These are phyloP conservation scores for Acrocephalus scirpaceus DNA, from an alignment of 2,797 vertebrate species.

Conservation along the genomic window DNA sequence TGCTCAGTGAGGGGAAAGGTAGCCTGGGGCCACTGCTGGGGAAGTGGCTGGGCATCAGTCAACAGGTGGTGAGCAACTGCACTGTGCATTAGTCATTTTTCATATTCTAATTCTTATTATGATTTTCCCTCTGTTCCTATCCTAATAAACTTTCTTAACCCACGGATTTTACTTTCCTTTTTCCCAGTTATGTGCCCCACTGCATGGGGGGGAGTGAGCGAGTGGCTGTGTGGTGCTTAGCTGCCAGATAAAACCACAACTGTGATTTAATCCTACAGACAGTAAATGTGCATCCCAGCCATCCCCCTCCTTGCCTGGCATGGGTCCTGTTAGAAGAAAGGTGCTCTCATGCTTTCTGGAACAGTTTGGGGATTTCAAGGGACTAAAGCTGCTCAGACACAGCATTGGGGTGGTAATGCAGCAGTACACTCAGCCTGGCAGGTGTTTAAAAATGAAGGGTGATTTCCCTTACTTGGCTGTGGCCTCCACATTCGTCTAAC, in stretches of 20 bases:
- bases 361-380: neutral
- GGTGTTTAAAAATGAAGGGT: neutral
- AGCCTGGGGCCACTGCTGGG: neutral
- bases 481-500: neutral
- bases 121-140: neutral
- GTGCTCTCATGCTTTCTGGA: neutral
- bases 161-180: neutral
- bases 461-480: neutral
- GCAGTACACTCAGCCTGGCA: neutral
- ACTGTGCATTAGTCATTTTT: neutral
- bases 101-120: neutral
- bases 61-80: neutral
- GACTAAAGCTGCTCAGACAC: neutral
- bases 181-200: neutral
- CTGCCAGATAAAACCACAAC: neutral
- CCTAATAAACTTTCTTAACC: neutral
- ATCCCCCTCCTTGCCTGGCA: neutral
- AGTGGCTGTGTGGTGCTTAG: neutral
- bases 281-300: neutral
- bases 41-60: neutral
- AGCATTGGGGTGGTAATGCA: neutral
- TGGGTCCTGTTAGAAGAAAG: neutral
- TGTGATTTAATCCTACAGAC: neutral
- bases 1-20: neutral
- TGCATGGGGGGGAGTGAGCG: neutral